phyloP scores from a whole-genome alignment of 2,888 invertebrate species.

The Amphimallon solstitiale region DNA sequence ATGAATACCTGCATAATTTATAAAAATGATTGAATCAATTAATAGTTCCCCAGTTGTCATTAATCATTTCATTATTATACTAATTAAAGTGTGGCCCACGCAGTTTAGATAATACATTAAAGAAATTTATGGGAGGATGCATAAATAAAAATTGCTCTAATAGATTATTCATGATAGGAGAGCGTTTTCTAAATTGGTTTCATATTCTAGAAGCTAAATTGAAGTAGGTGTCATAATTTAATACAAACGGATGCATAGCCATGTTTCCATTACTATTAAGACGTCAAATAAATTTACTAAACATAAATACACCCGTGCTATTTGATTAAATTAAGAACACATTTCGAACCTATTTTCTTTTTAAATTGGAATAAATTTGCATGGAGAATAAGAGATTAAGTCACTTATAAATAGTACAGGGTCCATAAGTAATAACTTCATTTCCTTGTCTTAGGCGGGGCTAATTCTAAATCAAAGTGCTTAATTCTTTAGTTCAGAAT shows the following conservation, averaged over 20 bases:
- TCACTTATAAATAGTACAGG: too few relatives aligned
- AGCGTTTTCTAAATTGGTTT: not conserved
- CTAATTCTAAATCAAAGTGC: too few relatives aligned
- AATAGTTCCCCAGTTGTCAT: slow-evolving; percentile 22
- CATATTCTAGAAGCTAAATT: not conserved
- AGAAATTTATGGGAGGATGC: slow-evolving; percentile 24
- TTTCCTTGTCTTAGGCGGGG: too few relatives aligned
- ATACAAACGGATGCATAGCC: not conserved
- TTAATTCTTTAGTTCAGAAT: too few relatives aligned
- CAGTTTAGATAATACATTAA: slow-evolving; percentile 20
- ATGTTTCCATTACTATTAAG: slow-evolving; percentile 7
- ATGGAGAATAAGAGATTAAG: too few relatives aligned
- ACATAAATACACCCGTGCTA: too few relatives aligned
- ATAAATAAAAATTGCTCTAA: slow-evolving; percentile 8
- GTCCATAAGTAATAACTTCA: too few relatives aligned
- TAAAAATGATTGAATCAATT: slow-evolving; percentile 25
- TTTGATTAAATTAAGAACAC: too few relatives aligned
- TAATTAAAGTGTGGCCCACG: slow-evolving; percentile 30
- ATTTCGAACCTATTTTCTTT: too few relatives aligned
- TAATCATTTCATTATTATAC: slow-evolving; percentile 34
- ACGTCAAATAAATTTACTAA: slow-evolving; percentile 11
- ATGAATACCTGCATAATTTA: slow-evolving; percentile 10
- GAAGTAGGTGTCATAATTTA: slow-evolving; percentile 5
- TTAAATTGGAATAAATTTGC: too few relatives aligned
- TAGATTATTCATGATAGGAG: not conserved